Conservation (phyloP, 1,140 invertebrate species). For the Agraylea sexmaculata region DNA sequence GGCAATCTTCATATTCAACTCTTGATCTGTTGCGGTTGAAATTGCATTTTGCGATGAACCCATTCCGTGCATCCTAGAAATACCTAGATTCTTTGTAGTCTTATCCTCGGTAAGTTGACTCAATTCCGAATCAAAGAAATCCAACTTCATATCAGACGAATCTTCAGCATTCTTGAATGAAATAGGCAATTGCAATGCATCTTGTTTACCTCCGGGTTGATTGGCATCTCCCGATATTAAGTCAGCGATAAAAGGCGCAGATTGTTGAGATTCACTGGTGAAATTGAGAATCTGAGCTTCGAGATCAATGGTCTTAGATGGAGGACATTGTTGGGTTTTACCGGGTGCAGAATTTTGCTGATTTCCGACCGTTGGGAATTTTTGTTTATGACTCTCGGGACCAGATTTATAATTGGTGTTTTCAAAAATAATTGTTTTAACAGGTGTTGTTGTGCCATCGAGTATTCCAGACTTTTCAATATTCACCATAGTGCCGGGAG, state of each 20-base stretch:
- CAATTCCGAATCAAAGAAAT: slow-evolving; percentile 78
- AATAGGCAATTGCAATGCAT: slow-evolving; percentile 31
- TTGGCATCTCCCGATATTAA: slow-evolving; percentile 30
- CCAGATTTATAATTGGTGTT: slow-evolving; percentile 77
- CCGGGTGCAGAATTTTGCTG: slow-evolving; percentile 20
- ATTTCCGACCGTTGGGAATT: slow-evolving; percentile 37
- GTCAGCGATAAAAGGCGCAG: slow-evolving; percentile 34
- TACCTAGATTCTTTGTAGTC: slow-evolving; percentile 43
- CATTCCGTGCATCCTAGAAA: slow-evolving; percentile 48
- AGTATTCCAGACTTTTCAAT: slow-evolving; percentile 41
- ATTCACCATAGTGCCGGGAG: slow-evolving; percentile 23
- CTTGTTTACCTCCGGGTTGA: slow-evolving; percentile 24
- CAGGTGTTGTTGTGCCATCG: slow-evolving; percentile 63
- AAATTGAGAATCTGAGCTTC: slow-evolving; percentile 31
- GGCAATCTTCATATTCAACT: slow-evolving; percentile 87
- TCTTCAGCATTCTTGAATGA: slow-evolving; percentile 58
- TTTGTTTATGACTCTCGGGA: slow-evolving; percentile 48
- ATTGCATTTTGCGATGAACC: slow-evolving; percentile 34
- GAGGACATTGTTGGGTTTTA: slow-evolving; percentile 26
- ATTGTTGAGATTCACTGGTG: slow-evolving; percentile 32
- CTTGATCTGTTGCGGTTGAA: slow-evolving; percentile 47
- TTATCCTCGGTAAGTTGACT: slow-evolving; percentile 69
- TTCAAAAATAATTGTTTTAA: slow-evolving; percentile 84
- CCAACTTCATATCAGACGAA: slow-evolving; percentile 77
- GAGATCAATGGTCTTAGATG: slow-evolving; percentile 23